Evolutionary conservation across 2,888 invertebrate genomes (phyloP).

Genomic region (Himalopsyche kuldschensis): DNA sequence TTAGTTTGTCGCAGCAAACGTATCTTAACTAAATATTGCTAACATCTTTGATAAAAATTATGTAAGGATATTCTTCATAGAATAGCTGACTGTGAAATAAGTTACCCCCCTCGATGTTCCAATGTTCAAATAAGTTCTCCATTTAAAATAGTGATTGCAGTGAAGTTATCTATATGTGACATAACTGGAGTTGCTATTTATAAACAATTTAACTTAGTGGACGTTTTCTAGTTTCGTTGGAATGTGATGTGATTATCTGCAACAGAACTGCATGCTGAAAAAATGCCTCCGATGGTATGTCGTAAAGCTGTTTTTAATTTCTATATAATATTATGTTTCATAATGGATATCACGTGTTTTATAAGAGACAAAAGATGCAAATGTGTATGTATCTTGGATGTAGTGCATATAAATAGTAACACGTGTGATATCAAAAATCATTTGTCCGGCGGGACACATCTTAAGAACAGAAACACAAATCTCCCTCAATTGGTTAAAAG

Average conservation of each 20-base stretch:
- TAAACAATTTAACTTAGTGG: not conserved
- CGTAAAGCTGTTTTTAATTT: not conserved
- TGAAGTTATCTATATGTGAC: not conserved
- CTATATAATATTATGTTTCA: not conserved
- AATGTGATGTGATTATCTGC: not conserved
- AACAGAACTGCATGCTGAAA: constrained; percentile 33
- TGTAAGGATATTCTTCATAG: not conserved
- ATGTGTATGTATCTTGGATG: not conserved
- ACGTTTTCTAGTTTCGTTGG: not conserved
- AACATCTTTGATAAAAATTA: not conserved
- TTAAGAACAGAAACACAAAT: too few relatives aligned
- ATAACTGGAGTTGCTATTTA: not conserved
- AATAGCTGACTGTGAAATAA: not conserved
- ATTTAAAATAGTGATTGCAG: not conserved
- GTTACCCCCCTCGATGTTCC: not conserved
- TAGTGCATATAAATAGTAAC: not conserved
- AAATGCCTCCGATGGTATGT: constrained; percentile 37
- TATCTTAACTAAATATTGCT: not conserved
- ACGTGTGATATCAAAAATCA: too few relatives aligned
- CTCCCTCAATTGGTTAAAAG: too few relatives aligned
- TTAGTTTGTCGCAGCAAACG: not conserved
- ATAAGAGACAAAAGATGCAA: not conserved
- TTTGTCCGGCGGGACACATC: too few relatives aligned
- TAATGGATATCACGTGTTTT: not conserved
- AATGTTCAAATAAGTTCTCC: not conserved